Evolutionary conservation across 2,888 invertebrate species (phyloP).

Genomic region (Cancer borealis): DNA sequence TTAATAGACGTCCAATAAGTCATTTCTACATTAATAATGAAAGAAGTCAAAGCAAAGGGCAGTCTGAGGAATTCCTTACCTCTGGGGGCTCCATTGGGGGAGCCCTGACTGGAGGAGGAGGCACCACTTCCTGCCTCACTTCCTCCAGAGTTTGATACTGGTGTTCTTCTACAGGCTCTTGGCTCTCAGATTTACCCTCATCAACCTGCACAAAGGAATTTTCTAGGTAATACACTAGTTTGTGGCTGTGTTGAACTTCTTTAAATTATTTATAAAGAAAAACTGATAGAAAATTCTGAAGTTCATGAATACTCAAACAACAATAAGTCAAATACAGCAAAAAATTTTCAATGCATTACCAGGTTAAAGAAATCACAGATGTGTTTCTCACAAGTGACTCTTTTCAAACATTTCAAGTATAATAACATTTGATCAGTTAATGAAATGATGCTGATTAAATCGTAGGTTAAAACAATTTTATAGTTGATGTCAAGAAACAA

Average conservation of each 20-base stretch:
- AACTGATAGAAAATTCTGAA: not conserved
- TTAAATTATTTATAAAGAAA: not conserved
- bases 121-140: constrained; percentile 63
- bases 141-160: constrained; percentile 75
- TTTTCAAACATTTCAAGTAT: not conserved
- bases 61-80: not conserved
- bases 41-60: not conserved
- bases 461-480: not conserved
- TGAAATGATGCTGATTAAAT: not conserved
- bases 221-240: too few species aligned
- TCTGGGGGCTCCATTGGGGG: constrained; percentile 38
- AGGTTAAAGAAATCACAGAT: not conserved
- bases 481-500: not conserved
- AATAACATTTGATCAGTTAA: not conserved
- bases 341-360: not conserved
- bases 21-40: not conserved
- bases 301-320: not conserved
- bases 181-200: constrained; percentile 46
- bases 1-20: constrained; percentile 6
- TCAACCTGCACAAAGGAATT: constrained; percentile 45
- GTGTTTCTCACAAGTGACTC: too few species aligned
- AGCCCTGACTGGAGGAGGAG: not conserved
- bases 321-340: not conserved
- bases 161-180: constrained; percentile 64
- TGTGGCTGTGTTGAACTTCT: not conserved